Conservation (phyloP, 2,888 invertebrate species). For the Euzetes globulus region DNA sequence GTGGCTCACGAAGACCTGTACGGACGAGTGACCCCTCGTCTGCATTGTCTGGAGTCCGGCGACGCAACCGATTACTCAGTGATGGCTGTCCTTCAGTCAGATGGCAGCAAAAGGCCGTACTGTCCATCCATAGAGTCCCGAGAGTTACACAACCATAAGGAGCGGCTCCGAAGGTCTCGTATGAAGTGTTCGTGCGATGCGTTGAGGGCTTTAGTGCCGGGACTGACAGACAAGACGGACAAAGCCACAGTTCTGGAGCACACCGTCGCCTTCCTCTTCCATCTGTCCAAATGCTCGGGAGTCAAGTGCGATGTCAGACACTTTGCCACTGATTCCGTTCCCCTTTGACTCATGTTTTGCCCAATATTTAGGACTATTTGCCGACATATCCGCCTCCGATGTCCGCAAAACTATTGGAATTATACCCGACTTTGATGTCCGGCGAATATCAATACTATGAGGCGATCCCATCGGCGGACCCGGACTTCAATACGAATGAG, state of each 20-base stretch:
- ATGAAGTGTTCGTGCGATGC: conserved; percentile 48
- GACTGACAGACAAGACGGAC: conserved; percentile 48
- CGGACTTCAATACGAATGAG: background rate
- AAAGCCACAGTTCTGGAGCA: conserved; percentile 49
- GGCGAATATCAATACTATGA: conserved; percentile 1
- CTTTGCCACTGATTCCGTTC: background rate
- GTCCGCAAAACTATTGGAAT: background rate
- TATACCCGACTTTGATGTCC: background rate
- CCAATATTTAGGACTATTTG: background rate
- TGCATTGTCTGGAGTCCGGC: conserved; percentile 11
- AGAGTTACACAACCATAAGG: conserved; percentile 36
- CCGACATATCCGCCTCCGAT: conserved; percentile 7
- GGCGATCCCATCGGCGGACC: background rate
- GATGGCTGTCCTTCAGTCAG: background rate
- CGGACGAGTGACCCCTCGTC: background rate
- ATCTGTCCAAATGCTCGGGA: conserved; percentile 43
- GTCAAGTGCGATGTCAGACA: conserved; percentile 15
- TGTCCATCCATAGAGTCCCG: conserved; percentile 26
- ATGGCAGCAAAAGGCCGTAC: background rate
- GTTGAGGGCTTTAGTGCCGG: conserved; percentile 47
- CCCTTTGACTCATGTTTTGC: background rate
- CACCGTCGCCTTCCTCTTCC: conserved; percentile 47
- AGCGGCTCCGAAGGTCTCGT: conserved; percentile 40
- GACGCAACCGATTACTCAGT: background rate
- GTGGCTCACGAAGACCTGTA: too few relatives aligned